phyloP scores from a whole-genome alignment of 2,888 invertebrate genomes.

The Drosophila yooni region DNA sequence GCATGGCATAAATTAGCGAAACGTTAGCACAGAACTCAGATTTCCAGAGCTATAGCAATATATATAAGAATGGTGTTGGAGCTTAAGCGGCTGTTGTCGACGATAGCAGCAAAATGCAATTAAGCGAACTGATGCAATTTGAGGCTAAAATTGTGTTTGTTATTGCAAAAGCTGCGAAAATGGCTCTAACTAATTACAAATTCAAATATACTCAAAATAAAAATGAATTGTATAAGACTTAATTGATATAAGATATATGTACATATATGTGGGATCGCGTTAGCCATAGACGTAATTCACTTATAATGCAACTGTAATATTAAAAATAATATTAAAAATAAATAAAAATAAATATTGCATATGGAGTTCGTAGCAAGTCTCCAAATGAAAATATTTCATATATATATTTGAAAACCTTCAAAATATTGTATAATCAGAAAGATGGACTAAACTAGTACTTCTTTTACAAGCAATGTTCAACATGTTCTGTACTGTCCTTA shows the following conservation, averaged over 20 bases:
- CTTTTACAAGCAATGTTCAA: background rate
- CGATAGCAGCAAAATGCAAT: background rate
- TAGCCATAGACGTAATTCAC: too few relatives aligned
- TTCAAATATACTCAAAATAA: background rate
- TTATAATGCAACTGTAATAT: background rate
- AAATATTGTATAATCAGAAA: background rate
- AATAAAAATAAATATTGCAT: background rate
- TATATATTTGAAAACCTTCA: background rate
- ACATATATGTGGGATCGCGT: too few relatives aligned
- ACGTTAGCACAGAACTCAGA: constrained; percentile 42
- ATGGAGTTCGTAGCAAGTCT: background rate
- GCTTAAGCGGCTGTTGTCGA: constrained; percentile 4
- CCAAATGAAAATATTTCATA: background rate
- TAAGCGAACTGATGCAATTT: background rate
- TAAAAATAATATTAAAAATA: too few relatives aligned
- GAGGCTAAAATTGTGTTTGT: background rate
- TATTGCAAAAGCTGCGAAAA: background rate
- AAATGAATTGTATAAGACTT: background rate
- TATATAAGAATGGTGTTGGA: background rate
- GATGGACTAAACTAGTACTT: background rate
- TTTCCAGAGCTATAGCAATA: constrained; percentile 23
- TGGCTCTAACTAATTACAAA: background rate
- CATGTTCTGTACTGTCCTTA: background rate
- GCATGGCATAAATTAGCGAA: constrained; percentile 64
- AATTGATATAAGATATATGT: background rate